Conservation (phyloP, 2,888 invertebrate species). For the Carabus problematicus region DNA sequence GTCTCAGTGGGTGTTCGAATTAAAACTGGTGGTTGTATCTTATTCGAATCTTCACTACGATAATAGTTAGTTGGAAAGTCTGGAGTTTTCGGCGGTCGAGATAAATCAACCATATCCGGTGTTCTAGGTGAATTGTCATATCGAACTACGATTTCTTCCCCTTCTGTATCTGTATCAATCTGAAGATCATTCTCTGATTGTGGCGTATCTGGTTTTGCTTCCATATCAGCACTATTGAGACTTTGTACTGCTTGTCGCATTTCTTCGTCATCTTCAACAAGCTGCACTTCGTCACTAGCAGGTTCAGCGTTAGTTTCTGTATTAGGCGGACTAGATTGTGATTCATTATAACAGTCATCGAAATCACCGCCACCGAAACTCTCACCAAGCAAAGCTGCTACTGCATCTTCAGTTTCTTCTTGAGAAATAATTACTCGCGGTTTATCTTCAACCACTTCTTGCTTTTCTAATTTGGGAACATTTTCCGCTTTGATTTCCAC, state of each 20-base stretch:
- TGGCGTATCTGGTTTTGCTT: constrained; percentile 83
- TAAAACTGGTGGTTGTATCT: constrained; percentile 31
- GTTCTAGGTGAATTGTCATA: constrained; percentile 60
- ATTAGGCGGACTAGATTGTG: constrained; percentile 57
- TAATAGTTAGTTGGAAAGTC: constrained; percentile 64
- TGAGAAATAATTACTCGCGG: constrained; percentile 85
- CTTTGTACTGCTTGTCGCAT: constrained; percentile 86
- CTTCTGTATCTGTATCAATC: constrained; percentile 85
- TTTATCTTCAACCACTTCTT: constrained; percentile 71
- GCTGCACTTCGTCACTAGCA: constrained; percentile 70
- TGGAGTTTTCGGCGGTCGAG: constrained; percentile 64
- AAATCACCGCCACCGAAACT: constrained; percentile 77
- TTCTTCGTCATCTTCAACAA: constrained; percentile 85
- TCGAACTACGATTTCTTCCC: constrained; percentile 64
- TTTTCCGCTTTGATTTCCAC: constrained; percentile 55
- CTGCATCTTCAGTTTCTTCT: constrained; percentile 92
- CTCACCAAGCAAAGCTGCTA: constrained; percentile 85
- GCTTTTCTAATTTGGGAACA: constrained; percentile 52
- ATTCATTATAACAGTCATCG: constrained; percentile 65
- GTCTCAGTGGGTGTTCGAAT: constrained; percentile 50
- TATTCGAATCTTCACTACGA: constrained; percentile 56
- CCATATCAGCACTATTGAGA: constrained; percentile 71
- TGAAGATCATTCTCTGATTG: constrained; percentile 83
- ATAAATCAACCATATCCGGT: constrained; percentile 61
- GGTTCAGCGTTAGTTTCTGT: constrained; percentile 62